Evolutionary conservation across 2,888 invertebrate species (phyloP), one percentile per base, ranked within the genome.

Genomic region (Ligdia adustata): DNA sequence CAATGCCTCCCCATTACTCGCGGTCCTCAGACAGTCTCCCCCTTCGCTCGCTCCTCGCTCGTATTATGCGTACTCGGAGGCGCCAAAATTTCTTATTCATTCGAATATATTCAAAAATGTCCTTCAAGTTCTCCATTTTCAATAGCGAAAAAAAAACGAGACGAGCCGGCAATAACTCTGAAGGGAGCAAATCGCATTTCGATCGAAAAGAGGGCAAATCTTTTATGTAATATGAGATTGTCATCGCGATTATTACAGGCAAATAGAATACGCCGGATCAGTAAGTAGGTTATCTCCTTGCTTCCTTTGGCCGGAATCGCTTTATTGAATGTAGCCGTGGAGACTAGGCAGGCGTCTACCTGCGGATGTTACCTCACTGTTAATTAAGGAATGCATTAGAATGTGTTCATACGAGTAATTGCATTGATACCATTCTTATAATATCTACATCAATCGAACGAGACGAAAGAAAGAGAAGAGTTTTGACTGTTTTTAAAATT

Each of bases 181-280:
- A 79, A 82, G 83, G 83, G 84, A 85, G 86, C 85, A 90, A 89
- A 90, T 89, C 90, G 86, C 82, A 89, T 89, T 89, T 88, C 82
- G 83, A 87, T 87, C 84, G 81, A 82, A 83, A 79, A 85, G 87
- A 87, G 88, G 88, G 86, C 81, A 89, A 89, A 89, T 88, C 89
- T 90, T 90, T 90, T 90, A 88, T 89, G 88, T 87, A 88, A 88
- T 89, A 90, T 88, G 81, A 89, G 88, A 90, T 90, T 88, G 90
- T 90, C 90, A 90, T 89, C 87, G 89, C 87, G 88, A 89, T 89
- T 90, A 90, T 90, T 89, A 89, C 85, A 88, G 86, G 87, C 85
- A 89, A 90, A 90, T 90, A 89, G 90, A 89, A 89, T 88, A 88
- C 87, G 82, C 77, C 79, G 82, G 85, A 85, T 86, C 89, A 79